Evolutionary conservation across 2,113 vertebrate species (phyloP).

Genomic region (Sturnus vulgaris): DNA sequence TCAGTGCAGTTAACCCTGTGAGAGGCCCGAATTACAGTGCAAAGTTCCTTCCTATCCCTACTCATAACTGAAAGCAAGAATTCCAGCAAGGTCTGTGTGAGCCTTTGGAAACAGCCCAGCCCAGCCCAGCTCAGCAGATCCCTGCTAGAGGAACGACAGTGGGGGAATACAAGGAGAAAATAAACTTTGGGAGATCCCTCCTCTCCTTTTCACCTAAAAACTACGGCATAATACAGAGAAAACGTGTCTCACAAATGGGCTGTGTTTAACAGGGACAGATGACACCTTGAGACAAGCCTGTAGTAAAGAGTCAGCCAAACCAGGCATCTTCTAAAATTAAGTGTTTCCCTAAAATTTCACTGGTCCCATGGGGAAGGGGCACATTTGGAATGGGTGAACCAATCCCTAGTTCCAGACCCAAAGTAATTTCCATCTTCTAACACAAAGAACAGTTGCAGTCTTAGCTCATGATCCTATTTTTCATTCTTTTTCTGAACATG

Average conservation of each 20-base stretch:
- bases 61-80: background rate
- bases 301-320: background rate
- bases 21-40: background rate
- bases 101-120: rapidly evolving
- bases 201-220: background rate
- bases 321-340: background rate
- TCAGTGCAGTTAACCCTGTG: background rate
- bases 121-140: background rate
- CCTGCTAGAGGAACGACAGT: background rate
- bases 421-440: background rate
- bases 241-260: background rate
- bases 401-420: background rate
- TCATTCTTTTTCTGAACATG: background rate
- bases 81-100: rapidly evolving
- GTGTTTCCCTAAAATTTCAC: background rate
- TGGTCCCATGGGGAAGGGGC: rapidly evolving
- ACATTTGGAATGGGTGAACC: background rate
- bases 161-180: background rate
- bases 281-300: background rate
- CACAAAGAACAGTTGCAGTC: background rate
- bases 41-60: background rate
- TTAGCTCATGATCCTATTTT: background rate
- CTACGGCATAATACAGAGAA: background rate
- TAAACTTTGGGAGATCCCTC: background rate
- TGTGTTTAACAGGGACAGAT: background rate